Evolutionary conservation across 2,113 vertebrate genomes (phyloP).

Genomic region (Larimichthys polyactis): DNA sequence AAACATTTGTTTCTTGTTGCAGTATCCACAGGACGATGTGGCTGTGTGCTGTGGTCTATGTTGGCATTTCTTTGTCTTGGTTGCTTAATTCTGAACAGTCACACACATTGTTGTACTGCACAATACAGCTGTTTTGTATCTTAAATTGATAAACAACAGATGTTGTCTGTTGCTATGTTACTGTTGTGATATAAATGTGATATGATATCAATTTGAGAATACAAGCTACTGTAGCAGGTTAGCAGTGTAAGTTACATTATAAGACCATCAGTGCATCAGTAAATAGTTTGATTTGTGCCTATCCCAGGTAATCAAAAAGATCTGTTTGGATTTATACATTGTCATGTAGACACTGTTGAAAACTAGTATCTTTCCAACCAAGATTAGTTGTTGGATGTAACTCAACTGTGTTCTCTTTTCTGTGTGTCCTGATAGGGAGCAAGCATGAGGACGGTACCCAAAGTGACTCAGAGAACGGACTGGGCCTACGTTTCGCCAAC

Average conservation of each 20-base stretch:
- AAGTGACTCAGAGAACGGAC: conserved; percentile 95
- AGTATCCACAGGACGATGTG: conserved; percentile 16
- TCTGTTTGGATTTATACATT: neutral
- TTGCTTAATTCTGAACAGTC: neutral
- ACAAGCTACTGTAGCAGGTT: neutral
- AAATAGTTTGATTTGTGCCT: neutral
- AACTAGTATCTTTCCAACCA: neutral
- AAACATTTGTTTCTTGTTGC: conserved; percentile 28
- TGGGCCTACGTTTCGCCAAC: conserved; percentile 89
- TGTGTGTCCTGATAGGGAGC: conserved; percentile 86
- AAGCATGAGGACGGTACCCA: conserved; percentile 98
- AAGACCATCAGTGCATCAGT: neutral
- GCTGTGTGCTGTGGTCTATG: neutral
- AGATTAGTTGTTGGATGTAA: conserved; percentile 6
- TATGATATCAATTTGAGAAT: conserved; percentile 6
- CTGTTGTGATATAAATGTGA: neutral
- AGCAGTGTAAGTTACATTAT: neutral
- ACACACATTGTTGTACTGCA: neutral
- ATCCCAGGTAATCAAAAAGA: neutral
- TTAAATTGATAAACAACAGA: neutral
- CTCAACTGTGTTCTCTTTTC: neutral
- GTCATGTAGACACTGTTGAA: neutral
- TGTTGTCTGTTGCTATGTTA: conserved; percentile 25
- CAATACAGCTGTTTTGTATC: neutral
- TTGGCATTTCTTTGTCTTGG: conserved; percentile 9